phyloP scores from a whole-genome alignment of 2,797 vertebrate species.

The Prionace glauca region DNA sequence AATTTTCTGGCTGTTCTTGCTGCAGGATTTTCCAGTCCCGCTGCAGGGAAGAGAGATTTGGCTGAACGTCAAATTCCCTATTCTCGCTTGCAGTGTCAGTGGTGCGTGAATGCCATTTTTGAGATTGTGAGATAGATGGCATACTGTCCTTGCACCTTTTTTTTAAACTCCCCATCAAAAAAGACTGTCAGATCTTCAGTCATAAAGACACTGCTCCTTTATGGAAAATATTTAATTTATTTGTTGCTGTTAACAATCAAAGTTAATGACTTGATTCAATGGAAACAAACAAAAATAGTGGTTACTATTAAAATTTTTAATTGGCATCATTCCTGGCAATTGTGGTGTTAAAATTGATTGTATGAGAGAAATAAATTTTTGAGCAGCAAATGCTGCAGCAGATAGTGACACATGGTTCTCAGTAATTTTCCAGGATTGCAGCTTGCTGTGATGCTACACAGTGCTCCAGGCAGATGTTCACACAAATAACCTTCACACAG shows the following conservation, averaged over 20 bases:
- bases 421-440: neutral
- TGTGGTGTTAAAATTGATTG: neutral
- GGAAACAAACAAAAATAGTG: neutral
- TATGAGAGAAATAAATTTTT: neutral
- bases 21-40: too few species aligned
- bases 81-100: too few species aligned
- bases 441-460: neutral
- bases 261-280: neutral
- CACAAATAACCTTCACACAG: constrained; percentile 1
- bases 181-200: neutral
- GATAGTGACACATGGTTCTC: neutral
- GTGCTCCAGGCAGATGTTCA: neutral
- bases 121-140: neutral
- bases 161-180: neutral
- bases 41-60: too few species aligned
- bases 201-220: neutral
- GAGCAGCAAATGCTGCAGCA: neutral
- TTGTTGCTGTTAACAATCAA: neutral
- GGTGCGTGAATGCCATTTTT: neutral
- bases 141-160: neutral
- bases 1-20: neutral
- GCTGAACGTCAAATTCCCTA: too few species aligned
- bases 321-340: neutral
- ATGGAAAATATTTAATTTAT: neutral
- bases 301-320: neutral